phyloP scores from a whole-genome alignment of 2,113 vertebrate genomes.

The Zingel zingel region DNA sequence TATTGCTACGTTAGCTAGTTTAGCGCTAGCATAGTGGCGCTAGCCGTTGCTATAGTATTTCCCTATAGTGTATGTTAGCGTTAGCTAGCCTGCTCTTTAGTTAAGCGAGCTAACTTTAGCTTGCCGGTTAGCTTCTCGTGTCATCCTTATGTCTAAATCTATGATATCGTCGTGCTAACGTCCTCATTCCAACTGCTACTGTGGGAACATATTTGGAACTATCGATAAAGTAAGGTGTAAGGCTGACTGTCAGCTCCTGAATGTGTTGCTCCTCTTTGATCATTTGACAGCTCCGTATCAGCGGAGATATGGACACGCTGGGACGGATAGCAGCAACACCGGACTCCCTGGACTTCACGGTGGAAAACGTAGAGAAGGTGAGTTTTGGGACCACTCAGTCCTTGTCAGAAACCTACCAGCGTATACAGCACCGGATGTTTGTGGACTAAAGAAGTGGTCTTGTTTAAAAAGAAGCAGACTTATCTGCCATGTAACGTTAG shows the following conservation, averaged over 20 bases:
- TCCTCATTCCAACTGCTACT: background rate
- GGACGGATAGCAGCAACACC: constrained; percentile 80
- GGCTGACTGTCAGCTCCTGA: constrained; percentile 32
- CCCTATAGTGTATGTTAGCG: constrained; percentile 42
- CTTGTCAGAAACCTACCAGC: background rate
- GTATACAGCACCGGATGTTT: background rate
- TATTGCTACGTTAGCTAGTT: constrained; percentile 65
- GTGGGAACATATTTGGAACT: background rate
- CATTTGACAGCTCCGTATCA: constrained; percentile 80
- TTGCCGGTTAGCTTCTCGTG: constrained; percentile 68
- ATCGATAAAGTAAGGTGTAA: background rate
- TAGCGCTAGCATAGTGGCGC: constrained; percentile 56
- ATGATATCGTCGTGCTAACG: background rate
- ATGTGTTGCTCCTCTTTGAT: constrained; percentile 54
- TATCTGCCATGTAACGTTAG: background rate
- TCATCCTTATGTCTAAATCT: constrained; percentile 8
- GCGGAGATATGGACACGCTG: constrained; percentile 80
- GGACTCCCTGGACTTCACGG: constrained; percentile 92
- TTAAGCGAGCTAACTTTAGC: constrained; percentile 67
- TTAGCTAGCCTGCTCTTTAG: constrained; percentile 42
- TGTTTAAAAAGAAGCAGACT: background rate
- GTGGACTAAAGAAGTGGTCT: background rate
- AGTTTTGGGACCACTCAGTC: constrained; percentile 29
- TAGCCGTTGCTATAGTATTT: constrained; percentile 52
- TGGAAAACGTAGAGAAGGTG: constrained; percentile 98